Base-by-base conservation (phyloP, 2,888 invertebrate species). In the Agelastica alni region DNA sequence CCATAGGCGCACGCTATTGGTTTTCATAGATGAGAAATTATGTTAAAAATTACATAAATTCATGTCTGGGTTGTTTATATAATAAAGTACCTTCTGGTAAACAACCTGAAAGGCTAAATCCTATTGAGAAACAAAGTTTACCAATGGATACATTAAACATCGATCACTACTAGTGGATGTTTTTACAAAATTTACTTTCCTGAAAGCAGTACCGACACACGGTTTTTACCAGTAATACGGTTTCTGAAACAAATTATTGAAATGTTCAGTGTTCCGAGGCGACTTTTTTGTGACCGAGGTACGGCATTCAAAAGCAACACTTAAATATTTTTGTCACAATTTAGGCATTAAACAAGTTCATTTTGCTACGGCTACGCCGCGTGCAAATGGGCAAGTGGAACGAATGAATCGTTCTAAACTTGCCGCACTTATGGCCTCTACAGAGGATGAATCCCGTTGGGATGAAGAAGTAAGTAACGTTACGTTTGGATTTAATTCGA, bases 21-120 rank as follows among this genome's bases (percentile, higher is more conserved):
- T 70, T 70, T 60, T 53, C 62, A 5, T 16, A 42, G 5, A 68
- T 68, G 65, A 34, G 60, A 30, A 52, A 51, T 16, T 67, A 63
- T 56, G 55, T 57, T 3, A 61, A 13, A 36, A 69, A 69, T 34
- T 70, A 73, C 44, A 66, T 71, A 10, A 59, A 52, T 31, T 63
- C 64, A 20, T 72, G 70, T 48, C 17, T 73, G 7, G 63, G 66
- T 16, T 70, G 70, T 47, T 45, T 64, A 42, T 72, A 71, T 59
- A 67, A 64, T 49, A 73, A 72, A 63, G 60, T 56, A 10, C 62
- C 61, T 20, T 43, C 63, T 48, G 65, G 64, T 4, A 64, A 62
- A 48, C 39, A 64, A n/a, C 47, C 66, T 1, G 59, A 60, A 1
- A 26, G 44, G 3, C 20, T 59, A 30, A 26, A 59, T 36, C 51